Evolutionary conservation across 2,113 vertebrate genomes (phyloP).

Genomic region (Brachionichthys hirsutus): DNA sequence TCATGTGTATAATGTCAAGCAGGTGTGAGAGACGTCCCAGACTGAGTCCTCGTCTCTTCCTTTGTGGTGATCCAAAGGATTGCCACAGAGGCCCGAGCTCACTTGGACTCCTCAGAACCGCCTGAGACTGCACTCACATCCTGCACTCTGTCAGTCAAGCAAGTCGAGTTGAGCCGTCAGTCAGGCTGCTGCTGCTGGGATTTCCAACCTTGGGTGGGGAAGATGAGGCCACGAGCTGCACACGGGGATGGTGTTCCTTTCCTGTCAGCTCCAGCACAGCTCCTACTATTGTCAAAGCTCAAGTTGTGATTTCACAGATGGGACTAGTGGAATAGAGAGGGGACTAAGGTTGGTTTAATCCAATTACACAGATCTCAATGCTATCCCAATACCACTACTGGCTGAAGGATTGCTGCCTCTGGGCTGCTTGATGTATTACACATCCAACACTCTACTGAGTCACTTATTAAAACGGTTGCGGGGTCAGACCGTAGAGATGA

Average conservation of each 20-base stretch:
- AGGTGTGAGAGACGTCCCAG: slow-evolving; percentile 34
- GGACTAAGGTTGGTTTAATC: slow-evolving; percentile 66
- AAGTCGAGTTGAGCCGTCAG: slow-evolving; percentile 37
- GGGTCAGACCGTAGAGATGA: slow-evolving; percentile 22
- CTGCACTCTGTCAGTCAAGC: slow-evolving; percentile 49
- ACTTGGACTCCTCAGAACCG: slow-evolving; percentile 39
- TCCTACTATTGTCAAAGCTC: slow-evolving; percentile 57
- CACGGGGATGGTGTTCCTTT: slow-evolving; percentile 54
- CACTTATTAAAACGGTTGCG: slow-evolving; percentile 19
- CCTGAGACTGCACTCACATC: slow-evolving; percentile 24
- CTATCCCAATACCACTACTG: slow-evolving; percentile 56
- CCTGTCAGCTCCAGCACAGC: slow-evolving; percentile 50
- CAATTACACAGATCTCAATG: slow-evolving; percentile 71
- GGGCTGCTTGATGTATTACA: slow-evolving; percentile 35
- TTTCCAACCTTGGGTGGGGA: slow-evolving; percentile 34
- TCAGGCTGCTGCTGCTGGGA: slow-evolving; percentile 46
- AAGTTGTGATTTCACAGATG: slow-evolving; percentile 66
- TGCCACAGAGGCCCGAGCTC: slow-evolving; percentile 40
- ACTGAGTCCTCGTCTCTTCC: slow-evolving; percentile 36
- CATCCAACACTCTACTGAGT: slow-evolving; percentile 12
- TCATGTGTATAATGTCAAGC: slow-evolving; percentile 51
- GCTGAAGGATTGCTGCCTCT: slow-evolving; percentile 49
- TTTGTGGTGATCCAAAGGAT: slow-evolving; percentile 33
- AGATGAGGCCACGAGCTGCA: slow-evolving; percentile 42
- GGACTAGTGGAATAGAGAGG: slow-evolving; percentile 54